Evolutionary conservation across 2,797 vertebrate species (phyloP).

Genomic region (Microchirus variegatus): DNA sequence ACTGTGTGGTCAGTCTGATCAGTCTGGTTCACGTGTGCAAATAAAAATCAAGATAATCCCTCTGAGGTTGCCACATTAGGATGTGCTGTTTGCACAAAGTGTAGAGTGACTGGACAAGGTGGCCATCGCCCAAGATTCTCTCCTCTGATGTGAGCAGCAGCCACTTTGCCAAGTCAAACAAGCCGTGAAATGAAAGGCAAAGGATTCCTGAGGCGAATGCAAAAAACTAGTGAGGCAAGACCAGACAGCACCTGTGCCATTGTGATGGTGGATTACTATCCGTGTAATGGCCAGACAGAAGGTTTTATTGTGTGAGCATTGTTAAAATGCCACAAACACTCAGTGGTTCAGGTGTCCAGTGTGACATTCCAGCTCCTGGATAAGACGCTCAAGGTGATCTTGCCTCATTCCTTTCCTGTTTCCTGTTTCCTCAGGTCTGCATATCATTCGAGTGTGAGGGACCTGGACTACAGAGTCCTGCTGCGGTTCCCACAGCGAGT

Average conservation of each 20-base stretch:
- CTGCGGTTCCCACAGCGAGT: slow-evolving; percentile 87
- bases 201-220: slow-evolving; percentile 58
- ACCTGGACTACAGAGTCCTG: slow-evolving; percentile 82
- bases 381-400: background rate
- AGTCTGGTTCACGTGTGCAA: background rate
- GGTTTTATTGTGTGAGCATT: background rate
- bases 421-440: slow-evolving; percentile 74
- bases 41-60: slow-evolving; percentile 15
- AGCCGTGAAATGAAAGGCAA: slow-evolving; percentile 48
- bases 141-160: slow-evolving; percentile 53
- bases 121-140: slow-evolving; percentile 39
- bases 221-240: slow-evolving; percentile 36
- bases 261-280: slow-evolving; percentile 30
- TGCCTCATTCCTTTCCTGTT: slow-evolving; percentile 9
- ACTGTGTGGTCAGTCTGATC: background rate
- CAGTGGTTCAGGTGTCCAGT: background rate
- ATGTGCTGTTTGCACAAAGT: slow-evolving; percentile 38
- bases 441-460: slow-evolving; percentile 71
- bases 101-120: slow-evolving; percentile 42
- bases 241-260: slow-evolving; percentile 23
- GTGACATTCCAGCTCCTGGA: background rate
- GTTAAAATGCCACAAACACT: slow-evolving; percentile 10
- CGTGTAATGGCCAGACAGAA: background rate
- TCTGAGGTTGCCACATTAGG: slow-evolving; percentile 29
- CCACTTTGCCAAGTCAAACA: slow-evolving; percentile 62